These are phyloP conservation scores for Toxotes chatareus DNA, from an alignment of 2,113 vertebrate genomes.

Conservation along the genomic window DNA sequence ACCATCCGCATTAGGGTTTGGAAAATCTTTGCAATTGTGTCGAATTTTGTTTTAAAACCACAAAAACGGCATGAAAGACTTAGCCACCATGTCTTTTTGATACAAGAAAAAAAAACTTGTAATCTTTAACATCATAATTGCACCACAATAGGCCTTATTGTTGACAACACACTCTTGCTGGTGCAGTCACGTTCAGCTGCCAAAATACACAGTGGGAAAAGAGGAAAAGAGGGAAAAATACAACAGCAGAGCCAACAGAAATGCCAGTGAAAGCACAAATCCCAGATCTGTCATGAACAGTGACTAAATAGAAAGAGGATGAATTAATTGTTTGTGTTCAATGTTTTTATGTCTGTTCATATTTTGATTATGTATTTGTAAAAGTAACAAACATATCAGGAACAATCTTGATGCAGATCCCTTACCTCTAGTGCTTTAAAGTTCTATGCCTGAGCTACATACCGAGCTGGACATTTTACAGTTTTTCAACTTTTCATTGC, in stretches of 20 bases:
- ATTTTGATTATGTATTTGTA: background rate
- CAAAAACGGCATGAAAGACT: background rate
- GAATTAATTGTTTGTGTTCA: background rate
- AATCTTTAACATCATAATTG: background rate
- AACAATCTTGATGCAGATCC: no score
- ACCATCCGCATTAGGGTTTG: background rate
- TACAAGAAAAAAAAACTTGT: background rate
- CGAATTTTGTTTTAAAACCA: background rate
- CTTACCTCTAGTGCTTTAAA: no score
- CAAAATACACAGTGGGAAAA: background rate
- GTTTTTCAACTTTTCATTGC: no score
- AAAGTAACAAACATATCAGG: background rate
- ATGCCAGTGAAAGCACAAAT: background rate
- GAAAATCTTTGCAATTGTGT: no score
- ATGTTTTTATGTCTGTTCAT: background rate
- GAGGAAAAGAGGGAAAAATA: background rate
- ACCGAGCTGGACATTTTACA: no score
- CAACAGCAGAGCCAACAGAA: background rate
- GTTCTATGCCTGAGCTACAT: no score
- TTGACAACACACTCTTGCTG: background rate
- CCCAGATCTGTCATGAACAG: background rate
- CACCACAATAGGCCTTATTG: background rate
- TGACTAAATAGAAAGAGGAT: background rate
- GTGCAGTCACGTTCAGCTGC: background rate
- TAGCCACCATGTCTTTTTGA: background rate